Percentiles rank a stretch among this genome's conserved stretches.
Evolutionary conservation across 2,888 invertebrate genomes (phyloP).

Genomic region (Acanthosepion esculentum): DNA sequence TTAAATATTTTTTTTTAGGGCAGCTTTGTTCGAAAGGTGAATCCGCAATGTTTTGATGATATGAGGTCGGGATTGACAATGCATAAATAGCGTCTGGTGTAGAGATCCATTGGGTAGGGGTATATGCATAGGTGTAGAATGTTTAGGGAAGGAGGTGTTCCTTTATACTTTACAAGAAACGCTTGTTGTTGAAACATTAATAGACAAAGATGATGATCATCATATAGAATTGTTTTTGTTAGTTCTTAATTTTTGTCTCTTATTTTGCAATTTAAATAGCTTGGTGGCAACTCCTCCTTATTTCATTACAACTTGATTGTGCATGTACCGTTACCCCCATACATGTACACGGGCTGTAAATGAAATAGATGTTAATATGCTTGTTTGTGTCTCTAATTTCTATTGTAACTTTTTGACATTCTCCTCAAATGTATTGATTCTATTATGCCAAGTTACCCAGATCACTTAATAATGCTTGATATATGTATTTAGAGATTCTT

Average conservation of each 20-base stretch:
- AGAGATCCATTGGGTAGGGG: not conserved
- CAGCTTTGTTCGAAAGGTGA: not conserved
- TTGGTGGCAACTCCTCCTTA: not conserved
- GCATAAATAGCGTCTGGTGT: not conserved
- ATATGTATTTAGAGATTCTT: no score
- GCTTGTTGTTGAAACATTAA: not conserved
- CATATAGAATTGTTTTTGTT: not conserved
- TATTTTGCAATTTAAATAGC: not conserved
- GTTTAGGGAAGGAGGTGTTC: not conserved
- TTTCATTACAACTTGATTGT: not conserved
- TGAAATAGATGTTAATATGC: not conserved
- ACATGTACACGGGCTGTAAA: not conserved
- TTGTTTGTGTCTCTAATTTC: not conserved
- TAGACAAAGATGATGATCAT: not conserved
- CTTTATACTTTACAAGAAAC: not conserved
- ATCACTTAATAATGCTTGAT: no score
- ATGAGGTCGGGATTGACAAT: conserved; percentile 6
- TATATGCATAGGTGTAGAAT: not conserved
- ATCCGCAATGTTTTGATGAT: not conserved
- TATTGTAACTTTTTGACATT: no score
- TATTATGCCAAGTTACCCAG: no score
- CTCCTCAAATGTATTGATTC: no score
- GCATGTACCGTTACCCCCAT: not conserved
- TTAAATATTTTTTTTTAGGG: not conserved
- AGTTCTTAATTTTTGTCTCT: not conserved